A percentile compares a stretch with the other conserved stretches of the same genome.
Evolutionary conservation across 35 echinoderm and acorn worm species (phyloP).

Genomic region (Lytechinus pictus): DNA sequence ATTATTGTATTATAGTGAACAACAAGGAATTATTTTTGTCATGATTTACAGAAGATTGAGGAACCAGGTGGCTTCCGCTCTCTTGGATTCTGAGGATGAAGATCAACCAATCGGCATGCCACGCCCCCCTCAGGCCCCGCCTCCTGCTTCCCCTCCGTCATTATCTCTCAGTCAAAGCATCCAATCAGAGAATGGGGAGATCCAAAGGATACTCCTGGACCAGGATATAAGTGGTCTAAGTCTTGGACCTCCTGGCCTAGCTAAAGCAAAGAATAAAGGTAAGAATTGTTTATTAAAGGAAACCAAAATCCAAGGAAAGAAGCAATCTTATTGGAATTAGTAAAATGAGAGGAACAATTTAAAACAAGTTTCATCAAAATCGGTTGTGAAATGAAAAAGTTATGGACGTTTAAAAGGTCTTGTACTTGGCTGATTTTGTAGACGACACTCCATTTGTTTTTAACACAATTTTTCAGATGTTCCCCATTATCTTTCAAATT

Average conservation of each 20-base stretch:
- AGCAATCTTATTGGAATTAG: too few species aligned
- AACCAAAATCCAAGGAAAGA: too few species aligned
- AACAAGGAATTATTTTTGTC: not conserved
- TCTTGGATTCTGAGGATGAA: not conserved
- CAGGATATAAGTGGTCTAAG: constrained; percentile 24
- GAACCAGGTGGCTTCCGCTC: not conserved
- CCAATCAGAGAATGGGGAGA: not conserved
- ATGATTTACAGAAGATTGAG: not conserved
- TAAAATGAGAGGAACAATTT: too few species aligned
- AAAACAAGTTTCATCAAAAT: too few species aligned
- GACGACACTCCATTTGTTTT: too few species aligned
- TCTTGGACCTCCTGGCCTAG: not conserved
- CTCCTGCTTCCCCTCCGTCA: not conserved
- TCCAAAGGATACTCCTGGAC: not conserved
- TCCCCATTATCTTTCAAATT: too few species aligned
- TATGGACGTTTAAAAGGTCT: too few species aligned
- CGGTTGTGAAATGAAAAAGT: too few species aligned
- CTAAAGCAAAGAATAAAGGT: constrained; percentile 23
- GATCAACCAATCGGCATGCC: not conserved
- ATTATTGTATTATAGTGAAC: too few species aligned
- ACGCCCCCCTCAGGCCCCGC: not conserved
- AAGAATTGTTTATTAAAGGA: too few species aligned
- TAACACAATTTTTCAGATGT: too few species aligned
- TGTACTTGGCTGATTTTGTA: too few species aligned
- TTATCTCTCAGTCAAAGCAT: constrained; percentile 5